Percentiles rank a stretch among this genome's conserved stretches.
Evolutionary conservation across 1,140 invertebrate genomes (phyloP).

Genomic region (Chironomus striatipennis): DNA sequence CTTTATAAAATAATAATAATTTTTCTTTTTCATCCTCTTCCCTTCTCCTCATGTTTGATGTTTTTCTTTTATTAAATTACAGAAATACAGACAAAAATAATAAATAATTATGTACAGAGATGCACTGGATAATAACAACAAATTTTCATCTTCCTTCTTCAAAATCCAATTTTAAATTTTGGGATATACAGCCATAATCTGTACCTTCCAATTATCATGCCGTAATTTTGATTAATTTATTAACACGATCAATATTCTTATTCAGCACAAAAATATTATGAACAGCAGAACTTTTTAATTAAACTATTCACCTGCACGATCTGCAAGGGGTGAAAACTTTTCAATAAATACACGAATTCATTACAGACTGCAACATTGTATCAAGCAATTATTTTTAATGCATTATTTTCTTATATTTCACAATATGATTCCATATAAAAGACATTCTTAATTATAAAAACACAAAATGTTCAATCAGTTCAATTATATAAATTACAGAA

Average conservation of each 20-base stretch:
- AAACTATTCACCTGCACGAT: not conserved
- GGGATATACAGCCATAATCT: not conserved
- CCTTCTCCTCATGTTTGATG: not conserved
- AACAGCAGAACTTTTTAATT: conserved; percentile 5
- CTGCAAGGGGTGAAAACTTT: not conserved
- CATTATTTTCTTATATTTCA: too few species aligned
- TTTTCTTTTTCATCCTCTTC: not conserved
- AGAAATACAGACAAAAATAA: not conserved
- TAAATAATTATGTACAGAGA: not conserved
- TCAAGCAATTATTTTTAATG: too few species aligned
- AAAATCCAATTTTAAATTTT: not conserved
- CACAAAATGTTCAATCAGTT: too few species aligned
- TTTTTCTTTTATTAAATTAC: conserved; percentile 14
- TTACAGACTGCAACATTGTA: too few species aligned
- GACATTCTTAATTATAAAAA: too few species aligned
- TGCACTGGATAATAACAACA: not conserved
- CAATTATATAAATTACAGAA: too few species aligned
- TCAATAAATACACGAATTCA: too few species aligned
- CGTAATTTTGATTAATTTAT: conserved; percentile 15
- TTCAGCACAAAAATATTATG: not conserved
- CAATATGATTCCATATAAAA: too few species aligned
- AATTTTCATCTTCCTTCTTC: not conserved
- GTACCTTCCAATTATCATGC: not conserved
- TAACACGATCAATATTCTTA: not conserved
- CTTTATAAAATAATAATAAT: too few species aligned